Evolutionary conservation across 1,140 invertebrate genomes (phyloP).

Genomic region (Muscidifurax raptorellus): DNA sequence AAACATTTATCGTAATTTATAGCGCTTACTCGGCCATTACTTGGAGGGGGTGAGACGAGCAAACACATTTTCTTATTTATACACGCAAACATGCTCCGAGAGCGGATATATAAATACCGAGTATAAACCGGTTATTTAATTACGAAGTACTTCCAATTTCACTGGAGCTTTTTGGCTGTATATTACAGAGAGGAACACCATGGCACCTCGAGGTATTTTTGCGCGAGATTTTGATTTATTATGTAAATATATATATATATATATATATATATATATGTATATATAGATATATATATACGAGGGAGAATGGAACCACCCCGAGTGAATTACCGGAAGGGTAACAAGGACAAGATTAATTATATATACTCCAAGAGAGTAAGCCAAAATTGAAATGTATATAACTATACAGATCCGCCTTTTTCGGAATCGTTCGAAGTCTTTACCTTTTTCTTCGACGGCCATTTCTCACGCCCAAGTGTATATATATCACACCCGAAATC

Average conservation of each 20-base stretch:
- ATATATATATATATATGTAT: no score
- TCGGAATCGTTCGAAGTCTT: not conserved
- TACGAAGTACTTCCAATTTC: not conserved
- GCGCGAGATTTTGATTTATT: no score
- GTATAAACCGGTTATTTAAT: not conserved
- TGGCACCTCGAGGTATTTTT: not conserved
- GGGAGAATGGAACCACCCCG: no score
- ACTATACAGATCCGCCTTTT: not conserved
- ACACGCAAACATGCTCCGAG: not conserved
- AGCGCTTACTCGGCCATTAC: not conserved
- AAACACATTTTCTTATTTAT: not conserved
- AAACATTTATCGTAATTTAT: conserved; percentile 1
- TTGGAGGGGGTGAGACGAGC: not conserved
- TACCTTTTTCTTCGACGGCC: not conserved
- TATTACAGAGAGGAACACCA: not conserved
- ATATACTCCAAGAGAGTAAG: not conserved
- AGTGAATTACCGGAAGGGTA: not conserved
- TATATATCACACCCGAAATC: not conserved
- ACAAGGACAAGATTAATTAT: not conserved
- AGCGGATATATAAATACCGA: no score
- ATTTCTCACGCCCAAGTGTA: not conserved
- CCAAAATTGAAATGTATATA: not conserved
- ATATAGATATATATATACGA: no score
- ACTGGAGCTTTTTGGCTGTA: not conserved
- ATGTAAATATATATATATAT: no score